Conservation (phyloP, 2,888 invertebrate genomes). For the Ophraella communa region DNA sequence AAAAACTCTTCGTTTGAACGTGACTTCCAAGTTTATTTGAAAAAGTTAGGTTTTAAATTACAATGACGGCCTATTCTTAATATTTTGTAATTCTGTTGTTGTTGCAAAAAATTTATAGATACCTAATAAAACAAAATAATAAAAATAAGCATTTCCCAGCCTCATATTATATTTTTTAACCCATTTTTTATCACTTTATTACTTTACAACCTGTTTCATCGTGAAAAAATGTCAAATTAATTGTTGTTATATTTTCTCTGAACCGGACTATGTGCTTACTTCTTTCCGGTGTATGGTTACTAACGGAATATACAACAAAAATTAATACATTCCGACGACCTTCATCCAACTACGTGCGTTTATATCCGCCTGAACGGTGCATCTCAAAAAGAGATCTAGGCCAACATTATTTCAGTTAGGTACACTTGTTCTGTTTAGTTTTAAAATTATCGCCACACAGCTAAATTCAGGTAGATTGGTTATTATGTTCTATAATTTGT, state of each 20-base stretch:
- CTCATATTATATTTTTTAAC: too few relatives aligned
- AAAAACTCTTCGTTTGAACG: too few relatives aligned
- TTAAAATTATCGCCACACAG: neutral
- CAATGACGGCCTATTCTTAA: too few relatives aligned
- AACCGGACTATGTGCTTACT: neutral
- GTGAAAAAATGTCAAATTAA: neutral
- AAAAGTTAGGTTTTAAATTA: too few relatives aligned
- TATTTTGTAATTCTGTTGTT: too few relatives aligned
- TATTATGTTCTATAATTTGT: too few relatives aligned
- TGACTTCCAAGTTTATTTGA: too few relatives aligned
- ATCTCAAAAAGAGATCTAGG: neutral
- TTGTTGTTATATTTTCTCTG: neutral
- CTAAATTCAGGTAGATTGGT: neutral
- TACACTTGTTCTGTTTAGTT: neutral
- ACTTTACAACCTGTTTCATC: neutral
- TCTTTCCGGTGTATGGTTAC: neutral
- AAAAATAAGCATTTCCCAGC: too few relatives aligned
- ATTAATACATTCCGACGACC: conserved; percentile 8
- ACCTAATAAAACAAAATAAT: too few relatives aligned
- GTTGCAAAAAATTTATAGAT: too few relatives aligned
- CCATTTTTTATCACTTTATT: too few relatives aligned
- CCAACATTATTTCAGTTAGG: neutral
- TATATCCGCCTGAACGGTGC: neutral
- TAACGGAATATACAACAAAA: conserved; percentile 2
- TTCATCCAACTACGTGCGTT: neutral